Evolutionary conservation across 2,797 vertebrate genomes (phyloP).

Genomic region (Enteromius viviparus): DNA sequence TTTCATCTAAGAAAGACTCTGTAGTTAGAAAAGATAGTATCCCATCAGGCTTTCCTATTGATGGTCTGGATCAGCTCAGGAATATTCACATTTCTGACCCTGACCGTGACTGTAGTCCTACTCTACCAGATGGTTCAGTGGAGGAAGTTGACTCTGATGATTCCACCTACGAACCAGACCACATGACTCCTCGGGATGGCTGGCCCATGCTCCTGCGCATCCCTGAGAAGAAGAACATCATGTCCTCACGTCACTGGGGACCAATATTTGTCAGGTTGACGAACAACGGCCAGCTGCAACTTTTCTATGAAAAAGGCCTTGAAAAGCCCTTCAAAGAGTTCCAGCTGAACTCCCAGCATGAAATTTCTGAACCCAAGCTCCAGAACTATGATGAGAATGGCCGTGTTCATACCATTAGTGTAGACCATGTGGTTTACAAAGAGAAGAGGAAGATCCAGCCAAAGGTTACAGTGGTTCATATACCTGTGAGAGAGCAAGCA

Average conservation of each 20-base stretch:
- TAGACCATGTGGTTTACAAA: slow-evolving; percentile 84
- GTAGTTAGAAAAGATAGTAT: slow-evolving; percentile 71
- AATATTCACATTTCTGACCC: slow-evolving; percentile 81
- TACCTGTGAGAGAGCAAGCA: slow-evolving; percentile 82
- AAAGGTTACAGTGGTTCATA: slow-evolving; percentile 81
- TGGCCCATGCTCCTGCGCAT: slow-evolving; percentile 92
- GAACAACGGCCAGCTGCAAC: slow-evolving; percentile 75
- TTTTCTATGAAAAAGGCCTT: slow-evolving; percentile 87
- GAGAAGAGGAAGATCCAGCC: slow-evolving; percentile 89
- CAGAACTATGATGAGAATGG: slow-evolving; percentile 87
- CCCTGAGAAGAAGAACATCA: slow-evolving; percentile 92
- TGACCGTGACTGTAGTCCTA: slow-evolving; percentile 65
- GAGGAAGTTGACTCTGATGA: slow-evolving; percentile 64
- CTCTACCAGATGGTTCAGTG: slow-evolving; percentile 76
- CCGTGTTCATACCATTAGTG: slow-evolving; percentile 84
- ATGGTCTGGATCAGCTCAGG: slow-evolving; percentile 81
- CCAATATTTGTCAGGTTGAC: slow-evolving; percentile 85
- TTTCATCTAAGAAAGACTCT: slow-evolving; percentile 74
- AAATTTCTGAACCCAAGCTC: slow-evolving; percentile 85
- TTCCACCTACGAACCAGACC: slow-evolving; percentile 64
- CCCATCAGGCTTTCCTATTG: slow-evolving; percentile 66
- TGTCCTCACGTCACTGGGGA: slow-evolving; percentile 92
- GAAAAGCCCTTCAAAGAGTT: slow-evolving; percentile 88
- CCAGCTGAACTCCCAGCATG: slow-evolving; percentile 82
- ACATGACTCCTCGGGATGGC: slow-evolving; percentile 77